Evolutionary conservation across 2,113 vertebrate genomes (phyloP), one percentile per base, ranked within the genome.

Genomic region (Rhinolophus ferrumequinum): DNA sequence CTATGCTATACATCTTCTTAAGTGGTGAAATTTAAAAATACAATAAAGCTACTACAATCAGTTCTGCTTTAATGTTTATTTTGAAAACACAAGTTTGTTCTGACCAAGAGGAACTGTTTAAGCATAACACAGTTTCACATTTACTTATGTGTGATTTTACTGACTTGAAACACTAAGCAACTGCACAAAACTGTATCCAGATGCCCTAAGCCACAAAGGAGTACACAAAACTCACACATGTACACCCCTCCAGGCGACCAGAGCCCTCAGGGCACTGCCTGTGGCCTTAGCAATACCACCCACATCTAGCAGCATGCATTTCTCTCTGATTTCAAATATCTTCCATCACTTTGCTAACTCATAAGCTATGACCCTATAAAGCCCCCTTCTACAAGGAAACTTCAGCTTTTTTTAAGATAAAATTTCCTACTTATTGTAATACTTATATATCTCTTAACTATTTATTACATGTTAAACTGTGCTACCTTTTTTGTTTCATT

Each of bases 11-110:
- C 47, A 54, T 77, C 21, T 89, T 82, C 44, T 86, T 33, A 90
- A 62, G 0, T 62, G 44, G 19, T 62, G 22, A 88, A 56, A 79
- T 22, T 89, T 24, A 73, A 96, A 83, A 86, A 33, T 26, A 70
- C 41, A 56, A 64, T 62, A 52, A 91, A 84, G 24, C 30, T 82
- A 30, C 15, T 54, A 80, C 30, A 70, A 30, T 90, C 35, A 52
- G 12, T 88, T 56, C 50, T 35, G 28, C 67, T 72, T 2, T 62
- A 47, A 58, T 26, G 13, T 33, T 96, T 87, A n/a, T 75, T 95
- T 96, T 72, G 8, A 91, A 95, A 96, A 88, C 33, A 70, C 18
- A 86, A 67, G 54, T 77, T 82, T 58, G 18, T 80, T 92, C 21
- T 35, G 88, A 76, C 26, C 50, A 92, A 14, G 69, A 82, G 38